Conservation (phyloP, 1,140 invertebrate genomes). For the Pogonomyrmex barbatus region DNA sequence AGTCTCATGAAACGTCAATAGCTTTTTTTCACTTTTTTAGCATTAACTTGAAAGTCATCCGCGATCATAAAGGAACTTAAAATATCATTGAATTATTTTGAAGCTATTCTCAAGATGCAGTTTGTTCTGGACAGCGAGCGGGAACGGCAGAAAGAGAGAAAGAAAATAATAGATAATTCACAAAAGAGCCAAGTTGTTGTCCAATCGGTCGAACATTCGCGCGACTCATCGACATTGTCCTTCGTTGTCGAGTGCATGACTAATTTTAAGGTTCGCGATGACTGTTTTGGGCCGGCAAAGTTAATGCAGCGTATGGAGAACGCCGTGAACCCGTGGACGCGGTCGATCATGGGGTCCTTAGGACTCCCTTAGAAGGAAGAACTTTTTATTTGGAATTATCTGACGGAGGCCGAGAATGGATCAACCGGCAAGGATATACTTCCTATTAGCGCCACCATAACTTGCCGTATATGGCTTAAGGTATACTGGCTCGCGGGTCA, state of each 20-base stretch:
- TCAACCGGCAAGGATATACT: conserved; percentile 71
- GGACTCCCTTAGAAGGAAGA: conserved; percentile 72
- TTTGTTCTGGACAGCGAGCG: conserved; percentile 4
- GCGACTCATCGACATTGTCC: conserved; percentile 69
- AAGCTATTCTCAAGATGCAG: conserved; percentile 7
- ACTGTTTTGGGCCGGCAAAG: conserved; percentile 57
- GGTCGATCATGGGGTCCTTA: conserved; percentile 65
- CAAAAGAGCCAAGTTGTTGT: conserved; percentile 50
- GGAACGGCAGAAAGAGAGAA: conserved; percentile 3
- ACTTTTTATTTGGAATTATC: conserved; percentile 70
- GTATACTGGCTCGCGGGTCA: conserved; percentile 36
- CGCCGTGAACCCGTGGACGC: conserved; percentile 52
- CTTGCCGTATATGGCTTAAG: conserved; percentile 63
- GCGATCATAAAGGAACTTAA: neutral
- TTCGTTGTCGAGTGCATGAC: conserved; percentile 71
- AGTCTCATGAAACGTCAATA: neutral
- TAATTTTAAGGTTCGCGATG: conserved; percentile 72
- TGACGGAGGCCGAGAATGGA: conserved; percentile 64
- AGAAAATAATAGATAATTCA: conserved; percentile 46
- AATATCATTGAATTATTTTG: conserved; percentile 39
- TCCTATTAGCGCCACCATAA: conserved; percentile 74
- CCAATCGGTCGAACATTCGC: conserved; percentile 52
- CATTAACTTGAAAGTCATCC: conserved; percentile 40
- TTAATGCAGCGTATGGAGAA: conserved; percentile 56
- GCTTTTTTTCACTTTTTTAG: neutral